These are phyloP conservation scores for Cepaea nemoralis DNA, from an alignment of 1,140 invertebrate species.

Conservation along the genomic window DNA sequence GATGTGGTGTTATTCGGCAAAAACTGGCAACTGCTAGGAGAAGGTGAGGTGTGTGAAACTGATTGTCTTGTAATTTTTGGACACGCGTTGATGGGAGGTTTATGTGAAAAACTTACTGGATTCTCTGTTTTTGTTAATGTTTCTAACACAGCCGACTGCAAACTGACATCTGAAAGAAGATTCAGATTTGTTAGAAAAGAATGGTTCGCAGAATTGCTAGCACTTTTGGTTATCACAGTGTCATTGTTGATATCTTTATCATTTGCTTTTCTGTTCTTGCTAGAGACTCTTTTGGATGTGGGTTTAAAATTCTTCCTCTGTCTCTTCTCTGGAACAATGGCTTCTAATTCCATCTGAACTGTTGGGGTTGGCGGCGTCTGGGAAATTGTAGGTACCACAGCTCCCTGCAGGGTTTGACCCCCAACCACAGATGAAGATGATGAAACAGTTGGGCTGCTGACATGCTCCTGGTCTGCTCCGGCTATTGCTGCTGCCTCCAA, in stretches of 20 bases:
- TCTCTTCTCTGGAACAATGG: slow-evolving; percentile 6
- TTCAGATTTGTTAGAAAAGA: slow-evolving; percentile 31
- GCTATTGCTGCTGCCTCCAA: slow-evolving; percentile 32
- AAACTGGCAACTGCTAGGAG: neutral
- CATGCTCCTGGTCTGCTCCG: neutral
- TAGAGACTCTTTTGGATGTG: slow-evolving; percentile 1
- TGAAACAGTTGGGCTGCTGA: neutral
- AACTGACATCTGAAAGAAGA: slow-evolving; percentile 34
- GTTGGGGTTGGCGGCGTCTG: neutral
- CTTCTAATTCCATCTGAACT: neutral
- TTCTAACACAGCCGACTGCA: neutral
- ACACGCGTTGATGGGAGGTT: neutral
- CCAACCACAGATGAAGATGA: neutral
- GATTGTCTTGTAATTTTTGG: neutral
- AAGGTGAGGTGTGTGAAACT: neutral
- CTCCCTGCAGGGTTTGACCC: neutral
- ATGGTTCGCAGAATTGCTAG: neutral
- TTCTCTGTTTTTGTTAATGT: neutral
- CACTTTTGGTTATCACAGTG: neutral
- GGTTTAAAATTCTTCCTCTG: slow-evolving; percentile 7
- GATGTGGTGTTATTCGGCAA: neutral
- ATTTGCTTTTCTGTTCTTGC: neutral
- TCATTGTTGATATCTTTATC: neutral
- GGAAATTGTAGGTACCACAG: neutral
- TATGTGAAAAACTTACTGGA: neutral